Evolutionary conservation across 1,140 invertebrate species (phyloP).

Genomic region (Grapholita molesta): DNA sequence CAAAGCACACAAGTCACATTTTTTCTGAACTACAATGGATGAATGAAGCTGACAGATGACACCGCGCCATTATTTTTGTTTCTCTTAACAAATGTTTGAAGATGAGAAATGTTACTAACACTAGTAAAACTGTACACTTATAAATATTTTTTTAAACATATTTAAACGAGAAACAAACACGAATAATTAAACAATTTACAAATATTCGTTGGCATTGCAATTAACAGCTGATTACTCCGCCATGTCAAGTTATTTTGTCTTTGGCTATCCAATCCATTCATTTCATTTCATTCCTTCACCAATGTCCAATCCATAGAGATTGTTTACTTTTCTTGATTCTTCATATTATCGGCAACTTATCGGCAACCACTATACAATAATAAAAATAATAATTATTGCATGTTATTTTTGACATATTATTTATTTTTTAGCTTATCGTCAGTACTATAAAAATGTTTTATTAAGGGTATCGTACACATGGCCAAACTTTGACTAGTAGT

Average conservation of each 20-base stretch:
- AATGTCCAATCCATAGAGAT: background rate
- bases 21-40: slow-evolving; percentile 74
- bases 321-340: background rate
- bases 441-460: background rate
- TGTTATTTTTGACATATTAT: background rate
- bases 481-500: too few species aligned
- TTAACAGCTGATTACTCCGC: slow-evolving; percentile 77
- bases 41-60: slow-evolving; percentile 75
- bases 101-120: background rate
- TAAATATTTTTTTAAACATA: slow-evolving; percentile 21
- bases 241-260: slow-evolving; percentile 54
- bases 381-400: background rate
- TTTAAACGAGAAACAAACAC: slow-evolving; percentile 28
- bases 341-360: too few species aligned
- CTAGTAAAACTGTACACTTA: background rate
- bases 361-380: background rate
- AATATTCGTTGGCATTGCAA: slow-evolving; percentile 68
- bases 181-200: slow-evolving; percentile 49
- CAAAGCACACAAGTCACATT: slow-evolving; percentile 73
- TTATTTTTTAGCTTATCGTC: background rate
- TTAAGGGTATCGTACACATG: background rate
- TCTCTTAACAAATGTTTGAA: slow-evolving; percentile 18
- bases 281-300: background rate
- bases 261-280: slow-evolving; percentile 25
- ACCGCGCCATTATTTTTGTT: slow-evolving; percentile 67